Evolutionary conservation across 2,113 vertebrate species (phyloP), one percentile per base, ranked within the genome.

Genomic region (Neoarius graeffei): DNA sequence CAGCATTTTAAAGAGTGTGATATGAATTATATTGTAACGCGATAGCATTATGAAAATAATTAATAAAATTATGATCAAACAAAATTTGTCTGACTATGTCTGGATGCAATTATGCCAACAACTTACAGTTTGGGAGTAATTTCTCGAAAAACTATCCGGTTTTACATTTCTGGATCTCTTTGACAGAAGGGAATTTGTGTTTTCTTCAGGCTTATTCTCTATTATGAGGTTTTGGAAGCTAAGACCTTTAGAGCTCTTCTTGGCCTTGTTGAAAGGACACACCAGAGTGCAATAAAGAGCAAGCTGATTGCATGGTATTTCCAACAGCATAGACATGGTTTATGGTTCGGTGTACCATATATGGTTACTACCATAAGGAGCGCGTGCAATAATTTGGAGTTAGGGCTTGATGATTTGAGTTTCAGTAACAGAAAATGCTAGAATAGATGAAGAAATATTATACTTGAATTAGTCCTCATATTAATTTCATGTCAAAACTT

Each of bases 131-230:
- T 60, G 87, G 69, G 27, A 87, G 57, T 19, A 11, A 57, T n/a
- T 64, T 27, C 27, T 81, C 17, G 52, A 91, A 66, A 50, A 56
- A 56, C 42, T 60, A 52, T n/a, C 79, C 4, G 48, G 48, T 84
- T 90, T 89, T 89, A 91, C 17, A 89, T 87, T 71, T 81, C 80
- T 85, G 62, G 76, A 56, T 67, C 90, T 91, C 91, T 90, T 91
- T 92, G 90, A 92, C 91, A 62, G 89, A 86, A 69, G 67, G 81
- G 90, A 91, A 89, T 73, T 14, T 86, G 85, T 85, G 81, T 85
- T 69, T 89, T 92, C 89, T 88, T 90, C 85, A 14, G 91, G 89
- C 93, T 93, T 92, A 91, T 93, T 92, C 86, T 88, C 85, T 89
- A 89, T 92, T 85, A 90, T 88, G 90, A 90, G 74, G 88, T 87